Conservation (phyloP, 2,888 invertebrate genomes). For the Oasisia sp. region DNA sequence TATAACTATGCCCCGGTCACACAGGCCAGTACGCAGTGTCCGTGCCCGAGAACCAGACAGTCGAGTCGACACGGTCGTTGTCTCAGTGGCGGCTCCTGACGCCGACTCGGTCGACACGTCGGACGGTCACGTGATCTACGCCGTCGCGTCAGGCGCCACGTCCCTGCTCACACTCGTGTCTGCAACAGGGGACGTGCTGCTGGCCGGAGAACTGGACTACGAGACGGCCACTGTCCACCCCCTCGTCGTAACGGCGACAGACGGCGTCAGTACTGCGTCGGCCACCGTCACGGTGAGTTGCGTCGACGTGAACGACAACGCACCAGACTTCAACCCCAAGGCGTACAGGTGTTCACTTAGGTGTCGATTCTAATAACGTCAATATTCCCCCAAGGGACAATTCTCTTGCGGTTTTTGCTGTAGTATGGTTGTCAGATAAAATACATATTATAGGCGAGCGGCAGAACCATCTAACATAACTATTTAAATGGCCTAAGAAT, state of each 20-base stretch:
- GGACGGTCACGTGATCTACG: conserved; percentile 42
- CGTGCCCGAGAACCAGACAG: conserved; percentile 52
- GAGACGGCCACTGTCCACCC: conserved; percentile 27
- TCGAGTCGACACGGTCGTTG: conserved; percentile 48
- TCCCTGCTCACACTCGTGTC: conserved; percentile 46
- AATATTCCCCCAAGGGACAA: no score
- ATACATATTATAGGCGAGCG: no score
- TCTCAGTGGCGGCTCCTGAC: conserved; percentile 54
- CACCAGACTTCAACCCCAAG: conserved; percentile 20
- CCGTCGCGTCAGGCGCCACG: conserved; percentile 40
- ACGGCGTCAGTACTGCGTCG: conserved; percentile 19
- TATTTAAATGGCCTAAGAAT: no score
- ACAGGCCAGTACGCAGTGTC: conserved; percentile 44
- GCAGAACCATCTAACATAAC: no score
- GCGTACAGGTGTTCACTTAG: neutral
- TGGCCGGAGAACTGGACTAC: conserved; percentile 21
- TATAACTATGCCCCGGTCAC: no score
- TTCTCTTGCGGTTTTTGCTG: no score
- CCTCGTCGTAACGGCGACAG: conserved; percentile 19
- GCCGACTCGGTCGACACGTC: neutral
- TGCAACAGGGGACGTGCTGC: conserved; percentile 41
- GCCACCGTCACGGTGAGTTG: conserved; percentile 18
- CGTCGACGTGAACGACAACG: conserved; percentile 19
- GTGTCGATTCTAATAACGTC: no score
- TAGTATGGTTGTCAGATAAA: no score